Evolutionary conservation across 2,113 vertebrate genomes (phyloP).

Genomic region (Campylorhamphus procurvoides): DNA sequence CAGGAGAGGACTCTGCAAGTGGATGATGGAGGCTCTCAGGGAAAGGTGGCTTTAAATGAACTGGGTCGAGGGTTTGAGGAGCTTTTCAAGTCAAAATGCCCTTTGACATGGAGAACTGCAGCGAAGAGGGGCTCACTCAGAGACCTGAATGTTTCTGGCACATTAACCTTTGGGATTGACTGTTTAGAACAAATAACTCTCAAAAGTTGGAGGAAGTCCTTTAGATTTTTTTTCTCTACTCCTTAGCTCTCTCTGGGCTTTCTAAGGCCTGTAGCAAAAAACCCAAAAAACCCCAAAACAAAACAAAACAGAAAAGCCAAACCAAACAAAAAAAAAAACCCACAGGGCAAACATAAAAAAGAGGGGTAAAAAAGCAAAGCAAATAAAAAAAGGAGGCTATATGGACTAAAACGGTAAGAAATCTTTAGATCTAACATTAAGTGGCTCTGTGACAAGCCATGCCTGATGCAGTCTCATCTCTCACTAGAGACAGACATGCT

Average conservation of each 20-base stretch:
- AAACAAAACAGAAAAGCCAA: background rate
- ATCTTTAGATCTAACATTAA: background rate
- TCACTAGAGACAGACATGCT: background rate
- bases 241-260: conserved; percentile 1
- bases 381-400: background rate
- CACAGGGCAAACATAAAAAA: background rate
- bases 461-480: background rate
- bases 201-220: conserved; percentile 42
- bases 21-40: background rate
- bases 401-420: conserved; percentile 42
- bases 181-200: conserved; percentile 45
- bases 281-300: background rate
- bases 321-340: background rate
- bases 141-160: background rate
- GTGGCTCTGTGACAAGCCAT: background rate
- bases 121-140: background rate
- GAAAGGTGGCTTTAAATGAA: background rate
- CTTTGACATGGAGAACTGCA: background rate
- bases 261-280: conserved; percentile 51
- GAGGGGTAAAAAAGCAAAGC: background rate
- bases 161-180: conserved; percentile 14
- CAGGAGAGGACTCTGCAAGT: background rate
- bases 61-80: background rate
- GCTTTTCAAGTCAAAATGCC: background rate
- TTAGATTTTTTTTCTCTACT: background rate